A percentile compares a stretch with the other conserved stretches of the same genome.
Evolutionary conservation across 2,113 vertebrate species (phyloP).

Genomic region (Corythornis cristatus): DNA sequence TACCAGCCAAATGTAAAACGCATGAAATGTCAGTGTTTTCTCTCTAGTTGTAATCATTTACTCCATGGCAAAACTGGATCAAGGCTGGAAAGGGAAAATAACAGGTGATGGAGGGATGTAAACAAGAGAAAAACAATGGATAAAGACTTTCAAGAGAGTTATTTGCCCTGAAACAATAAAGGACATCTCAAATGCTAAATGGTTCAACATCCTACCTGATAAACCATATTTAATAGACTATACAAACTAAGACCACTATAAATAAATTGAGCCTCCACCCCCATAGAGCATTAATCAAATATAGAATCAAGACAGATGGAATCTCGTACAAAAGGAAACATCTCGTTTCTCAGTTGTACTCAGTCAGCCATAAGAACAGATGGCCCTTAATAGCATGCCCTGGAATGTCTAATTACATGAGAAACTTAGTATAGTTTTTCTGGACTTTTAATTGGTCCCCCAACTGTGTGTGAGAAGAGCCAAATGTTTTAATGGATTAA

Average conservation of each 20-base stretch:
- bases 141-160: background rate
- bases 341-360: background rate
- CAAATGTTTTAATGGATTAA: constrained; percentile 45
- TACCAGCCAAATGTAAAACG: constrained; percentile 1
- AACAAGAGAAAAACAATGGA: background rate
- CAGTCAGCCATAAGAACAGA: constrained; percentile 53
- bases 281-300: background rate
- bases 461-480: constrained; percentile 5
- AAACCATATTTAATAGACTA: background rate
- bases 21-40: background rate
- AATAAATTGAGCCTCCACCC: background rate
- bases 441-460: constrained; percentile 50
- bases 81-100: background rate
- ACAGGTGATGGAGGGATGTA: background rate
- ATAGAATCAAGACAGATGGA: constrained; percentile 19
- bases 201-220: background rate
- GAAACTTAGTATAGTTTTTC: constrained; percentile 6
- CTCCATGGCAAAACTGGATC: background rate
- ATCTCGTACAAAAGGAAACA: background rate
- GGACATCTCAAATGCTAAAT: background rate
- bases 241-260: background rate
- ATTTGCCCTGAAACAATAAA: background rate
- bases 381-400: constrained; percentile 44
- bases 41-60: background rate
- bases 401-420: constrained; percentile 6